phyloP scores from a whole-genome alignment of 2,113 vertebrate species.

The Pontoporia blainvillei region DNA sequence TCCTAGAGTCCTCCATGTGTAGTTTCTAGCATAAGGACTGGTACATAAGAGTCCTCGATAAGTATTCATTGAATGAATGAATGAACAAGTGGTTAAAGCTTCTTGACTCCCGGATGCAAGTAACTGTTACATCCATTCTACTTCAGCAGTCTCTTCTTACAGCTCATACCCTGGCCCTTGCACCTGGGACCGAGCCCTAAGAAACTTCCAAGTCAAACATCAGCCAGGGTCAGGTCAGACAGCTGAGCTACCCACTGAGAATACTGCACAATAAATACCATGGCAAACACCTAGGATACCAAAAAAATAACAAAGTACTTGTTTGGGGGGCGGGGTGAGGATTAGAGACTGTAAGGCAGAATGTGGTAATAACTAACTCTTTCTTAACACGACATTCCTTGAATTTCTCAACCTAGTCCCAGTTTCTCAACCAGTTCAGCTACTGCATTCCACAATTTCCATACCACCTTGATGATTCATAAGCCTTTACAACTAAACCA shows the following conservation, averaged over 20 bases:
- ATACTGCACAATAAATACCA: background rate
- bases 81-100: background rate
- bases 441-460: background rate
- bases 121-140: background rate
- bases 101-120: background rate
- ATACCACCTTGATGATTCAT: background rate
- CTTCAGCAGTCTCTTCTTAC: background rate
- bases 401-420: background rate
- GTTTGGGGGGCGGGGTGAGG: background rate
- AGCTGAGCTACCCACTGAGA: background rate
- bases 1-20: background rate
- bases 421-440: background rate
- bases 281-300: background rate
- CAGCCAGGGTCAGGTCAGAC: background rate
- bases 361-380: background rate
- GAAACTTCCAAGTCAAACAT: background rate
- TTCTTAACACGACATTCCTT: background rate
- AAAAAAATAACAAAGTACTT: background rate
- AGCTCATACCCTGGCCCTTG: background rate
- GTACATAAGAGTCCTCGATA: background rate
- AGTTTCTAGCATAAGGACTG: background rate
- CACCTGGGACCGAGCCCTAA: background rate
- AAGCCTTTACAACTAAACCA: background rate
- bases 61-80: background rate
- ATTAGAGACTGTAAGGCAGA: background rate